These are phyloP conservation scores for Heliconius hewitsoni DNA, from an alignment of 1,140 invertebrate genomes.

Conservation along the genomic window DNA sequence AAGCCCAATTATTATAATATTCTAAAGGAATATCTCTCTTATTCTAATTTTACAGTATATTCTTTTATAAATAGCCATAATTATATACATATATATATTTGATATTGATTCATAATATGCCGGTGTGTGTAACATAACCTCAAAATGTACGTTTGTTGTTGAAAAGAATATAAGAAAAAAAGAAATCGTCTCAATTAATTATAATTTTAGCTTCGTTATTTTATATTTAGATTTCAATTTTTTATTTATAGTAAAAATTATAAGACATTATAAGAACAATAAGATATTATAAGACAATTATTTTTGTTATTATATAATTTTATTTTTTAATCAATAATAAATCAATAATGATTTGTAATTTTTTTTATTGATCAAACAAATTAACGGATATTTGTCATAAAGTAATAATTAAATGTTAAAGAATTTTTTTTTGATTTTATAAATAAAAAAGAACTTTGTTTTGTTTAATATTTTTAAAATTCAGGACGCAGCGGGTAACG, in stretches of 20 bases:
- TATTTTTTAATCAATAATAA: too few species aligned
- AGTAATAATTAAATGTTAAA: too few species aligned
- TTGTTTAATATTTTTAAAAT: too few species aligned
- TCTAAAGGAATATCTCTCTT: background rate
- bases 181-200: background rate
- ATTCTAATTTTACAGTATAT: background rate
- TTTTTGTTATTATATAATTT: too few species aligned
- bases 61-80: background rate
- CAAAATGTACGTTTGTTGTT: background rate
- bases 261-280: too few species aligned
- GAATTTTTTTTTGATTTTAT: too few species aligned
- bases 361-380: too few species aligned
- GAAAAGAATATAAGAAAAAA: background rate
- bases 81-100: background rate
- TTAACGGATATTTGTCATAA: too few species aligned
- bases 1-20: background rate
- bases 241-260: background rate
- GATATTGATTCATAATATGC: background rate
- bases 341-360: too few species aligned
- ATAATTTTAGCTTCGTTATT: background rate
- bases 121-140: constrained; percentile 7
- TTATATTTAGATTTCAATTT: background rate
- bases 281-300: too few species aligned
- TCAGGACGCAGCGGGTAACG: too few species aligned
- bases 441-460: too few species aligned